Percentiles rank a stretch among this genome's conserved stretches.
These are phyloP conservation scores for Drymonia ruficornis DNA, from an alignment of 2,888 invertebrate genomes.

Conservation along the genomic window DNA sequence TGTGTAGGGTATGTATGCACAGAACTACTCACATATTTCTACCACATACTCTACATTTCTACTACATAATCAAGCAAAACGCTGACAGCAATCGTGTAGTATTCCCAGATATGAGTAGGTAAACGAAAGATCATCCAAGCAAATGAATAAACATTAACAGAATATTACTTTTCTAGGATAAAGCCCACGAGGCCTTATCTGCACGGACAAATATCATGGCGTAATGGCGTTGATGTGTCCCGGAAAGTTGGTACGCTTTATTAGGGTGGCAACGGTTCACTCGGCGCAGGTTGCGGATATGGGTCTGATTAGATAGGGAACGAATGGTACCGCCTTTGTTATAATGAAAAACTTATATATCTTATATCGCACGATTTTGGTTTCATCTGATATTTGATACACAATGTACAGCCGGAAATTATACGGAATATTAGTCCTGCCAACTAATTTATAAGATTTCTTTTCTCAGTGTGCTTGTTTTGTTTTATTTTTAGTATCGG, in stretches of 20 bases:
- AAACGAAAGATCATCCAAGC: constrained; percentile 14
- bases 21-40: too few relatives aligned
- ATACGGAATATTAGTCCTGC: too few relatives aligned
- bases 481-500: too few relatives aligned
- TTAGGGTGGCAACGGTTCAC: constrained; percentile 16
- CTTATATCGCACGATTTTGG: neutral
- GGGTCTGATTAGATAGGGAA: constrained; percentile 18
- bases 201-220: constrained; percentile 8
- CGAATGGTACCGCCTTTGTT: constrained; percentile 14
- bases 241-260: constrained; percentile 10
- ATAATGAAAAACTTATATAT: neutral
- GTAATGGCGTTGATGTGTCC: constrained; percentile 7
- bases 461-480: too few relatives aligned
- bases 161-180: constrained; percentile 10
- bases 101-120: neutral
- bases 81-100: neutral
- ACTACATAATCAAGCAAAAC: neutral
- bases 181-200: neutral
- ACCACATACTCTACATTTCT: too few relatives aligned
- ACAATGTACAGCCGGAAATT: neutral
- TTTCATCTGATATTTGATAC: neutral
- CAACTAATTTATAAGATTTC: too few relatives aligned
- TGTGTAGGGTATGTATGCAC: too few relatives aligned
- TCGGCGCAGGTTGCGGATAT: constrained; percentile 19
- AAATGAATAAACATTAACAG: constrained; percentile 9